Conservation (phyloP, 2,888 invertebrate genomes). For the Meloe dianella region DNA sequence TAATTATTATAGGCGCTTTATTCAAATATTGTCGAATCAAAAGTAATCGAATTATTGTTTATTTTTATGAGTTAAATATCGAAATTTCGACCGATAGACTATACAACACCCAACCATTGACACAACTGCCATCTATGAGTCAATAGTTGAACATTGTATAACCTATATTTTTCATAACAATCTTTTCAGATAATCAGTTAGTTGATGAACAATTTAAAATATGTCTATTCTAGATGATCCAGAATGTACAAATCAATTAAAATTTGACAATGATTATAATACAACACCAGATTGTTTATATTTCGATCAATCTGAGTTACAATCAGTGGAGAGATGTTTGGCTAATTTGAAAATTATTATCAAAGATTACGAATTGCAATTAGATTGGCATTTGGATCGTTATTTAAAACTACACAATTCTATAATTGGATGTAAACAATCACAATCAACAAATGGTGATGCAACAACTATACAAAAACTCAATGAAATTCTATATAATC, state of each 20-base stretch:
- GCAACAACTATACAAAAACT: no score
- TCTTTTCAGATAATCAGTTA: neutral
- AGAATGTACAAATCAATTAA: no score
- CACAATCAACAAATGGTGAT: no score
- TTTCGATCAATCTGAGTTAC: conserved; percentile 19
- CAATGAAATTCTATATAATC: neutral
- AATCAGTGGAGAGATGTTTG: conserved; percentile 20
- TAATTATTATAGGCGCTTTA: no score
- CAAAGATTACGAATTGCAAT: conserved; percentile 27
- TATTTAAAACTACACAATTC: conserved; percentile 18
- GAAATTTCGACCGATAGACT: neutral
- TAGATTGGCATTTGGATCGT: conserved; percentile 27
- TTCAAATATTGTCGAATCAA: no score
- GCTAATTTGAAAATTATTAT: conserved; percentile 23
- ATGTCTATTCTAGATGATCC: neutral
- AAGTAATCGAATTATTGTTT: no score
- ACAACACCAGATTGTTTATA: conserved; percentile 14
- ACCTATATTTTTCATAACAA: neutral
- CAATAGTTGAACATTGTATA: neutral
- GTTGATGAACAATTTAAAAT: neutral
- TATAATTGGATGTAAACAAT: neutral
- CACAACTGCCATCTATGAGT: neutral
- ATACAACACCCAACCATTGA: neutral
- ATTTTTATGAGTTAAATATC: no score
- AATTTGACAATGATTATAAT: neutral